Evolutionary conservation across 2,797 vertebrate genomes (phyloP), one percentile per base, ranked within the genome.

Genomic region (Harpagifer antarcticus): DNA sequence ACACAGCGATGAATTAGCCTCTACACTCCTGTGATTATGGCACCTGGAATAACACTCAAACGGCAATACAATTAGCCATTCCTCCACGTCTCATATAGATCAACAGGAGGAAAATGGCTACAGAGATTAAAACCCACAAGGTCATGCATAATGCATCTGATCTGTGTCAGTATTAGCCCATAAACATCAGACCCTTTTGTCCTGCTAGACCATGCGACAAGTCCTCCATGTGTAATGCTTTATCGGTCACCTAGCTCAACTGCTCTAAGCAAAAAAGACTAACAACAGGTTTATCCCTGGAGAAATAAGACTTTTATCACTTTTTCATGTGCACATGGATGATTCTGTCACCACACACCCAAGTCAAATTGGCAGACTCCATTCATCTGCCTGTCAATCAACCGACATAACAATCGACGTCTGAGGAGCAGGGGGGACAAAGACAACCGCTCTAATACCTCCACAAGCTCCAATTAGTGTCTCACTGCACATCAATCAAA

Each of bases 401-500:
- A 45, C 3, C 62, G 54, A 50, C 59, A 60, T 74, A 53, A 74
- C 23, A 60, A 77, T 86, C 65, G 57, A 43, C 68, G 68, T 68
- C 54, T 76, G 67, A 47, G 52, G 9, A 68, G 50, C 17, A 45
- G 19, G 16, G 27, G 48, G 40, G 58, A 45, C 50, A 71, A 76
- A 86, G 71, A 77, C 79, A 62, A 63, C 37, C 5, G 31, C 57
- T 78, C 69, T 45, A 62, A 77, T 84, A 82, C 74, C 74, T 88
- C 70, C 81, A 82, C 74, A 88, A 85, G 82, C 75, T 77, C 79
- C 73, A 88, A 88, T 90, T 88, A 90, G 71, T 2, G 68, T 61
- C 83, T 71, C 59, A 2, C 70, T 17, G 43, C 74, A 19, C 15
- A 69, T 89, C 89, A 91, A 74, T 91, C 89, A 87, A 86, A 86